Conservation (phyloP, 2,888 invertebrate species). For the Spodoptera littoralis region DNA sequence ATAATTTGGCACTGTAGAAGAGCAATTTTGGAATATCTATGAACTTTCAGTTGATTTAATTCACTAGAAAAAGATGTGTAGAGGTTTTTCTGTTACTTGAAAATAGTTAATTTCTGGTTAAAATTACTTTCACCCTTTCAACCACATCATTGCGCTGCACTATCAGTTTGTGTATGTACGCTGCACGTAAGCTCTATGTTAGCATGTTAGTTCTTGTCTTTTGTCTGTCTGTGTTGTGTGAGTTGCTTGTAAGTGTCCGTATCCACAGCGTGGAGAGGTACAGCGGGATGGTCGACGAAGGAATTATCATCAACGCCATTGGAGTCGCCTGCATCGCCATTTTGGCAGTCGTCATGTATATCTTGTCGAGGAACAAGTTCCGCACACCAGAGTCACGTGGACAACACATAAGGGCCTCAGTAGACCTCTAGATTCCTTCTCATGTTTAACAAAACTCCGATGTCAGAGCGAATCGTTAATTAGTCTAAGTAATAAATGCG, state of each 20-base stretch:
- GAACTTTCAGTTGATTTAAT: too few species aligned
- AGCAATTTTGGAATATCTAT: neutral
- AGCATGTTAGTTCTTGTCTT: slow-evolving; percentile 51
- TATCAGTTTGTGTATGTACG: slow-evolving; percentile 33
- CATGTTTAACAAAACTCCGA: slow-evolving; percentile 25
- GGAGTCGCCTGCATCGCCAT: slow-evolving; percentile 91
- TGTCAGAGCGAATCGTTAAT: slow-evolving; percentile 41
- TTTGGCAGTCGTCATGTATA: slow-evolving; percentile 91
- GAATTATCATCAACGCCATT: slow-evolving; percentile 91
- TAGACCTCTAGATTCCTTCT: slow-evolving; percentile 84
- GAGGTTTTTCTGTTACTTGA: too few species aligned
- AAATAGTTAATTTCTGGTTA: slow-evolving; percentile 3
- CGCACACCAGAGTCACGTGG: slow-evolving; percentile 79
- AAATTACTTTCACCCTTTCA: slow-evolving; percentile 1
- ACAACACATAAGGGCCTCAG: slow-evolving; percentile 87
- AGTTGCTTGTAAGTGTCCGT: slow-evolving; percentile 73
- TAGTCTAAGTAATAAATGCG: slow-evolving; percentile 36
- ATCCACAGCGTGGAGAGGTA: slow-evolving; percentile 87
- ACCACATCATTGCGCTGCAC: slow-evolving; percentile 35
- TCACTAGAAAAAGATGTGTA: too few species aligned
- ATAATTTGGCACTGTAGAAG: slow-evolving; percentile 26
- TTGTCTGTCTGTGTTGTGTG: slow-evolving; percentile 50
- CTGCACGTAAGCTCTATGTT: slow-evolving; percentile 38
- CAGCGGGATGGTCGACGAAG: slow-evolving; percentile 90
- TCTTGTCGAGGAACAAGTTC: slow-evolving; percentile 90